phyloP scores from a whole-genome alignment of 1,140 invertebrate genomes.

The Planococcus citri region DNA sequence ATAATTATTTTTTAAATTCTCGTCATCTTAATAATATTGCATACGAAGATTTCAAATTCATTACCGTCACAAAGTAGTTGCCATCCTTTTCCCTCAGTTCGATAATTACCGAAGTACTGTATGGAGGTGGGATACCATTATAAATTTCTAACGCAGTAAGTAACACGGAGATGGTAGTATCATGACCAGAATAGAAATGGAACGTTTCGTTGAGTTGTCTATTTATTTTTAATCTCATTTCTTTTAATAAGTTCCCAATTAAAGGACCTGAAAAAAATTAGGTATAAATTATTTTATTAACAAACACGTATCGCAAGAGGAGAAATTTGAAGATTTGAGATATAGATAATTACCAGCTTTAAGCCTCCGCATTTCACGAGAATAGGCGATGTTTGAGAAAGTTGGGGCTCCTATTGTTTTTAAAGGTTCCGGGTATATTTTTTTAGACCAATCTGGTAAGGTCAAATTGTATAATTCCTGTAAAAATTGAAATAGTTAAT shows the following conservation, averaged over 20 bases:
- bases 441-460: conserved; percentile 19
- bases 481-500: neutral
- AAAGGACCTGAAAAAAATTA: neutral
- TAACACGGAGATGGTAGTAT: conserved; percentile 33
- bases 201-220: neutral
- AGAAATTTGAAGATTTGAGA: too few species aligned
- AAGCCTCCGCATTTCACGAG: conserved; percentile 15
- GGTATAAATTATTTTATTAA: too few species aligned
- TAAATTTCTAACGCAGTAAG: conserved; percentile 40
- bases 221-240: neutral
- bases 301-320: too few species aligned
- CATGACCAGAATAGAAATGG: conserved; percentile 60
- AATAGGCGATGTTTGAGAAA: neutral
- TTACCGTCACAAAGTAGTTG: conserved; percentile 8
- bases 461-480: conserved; percentile 19
- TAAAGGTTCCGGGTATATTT: conserved; percentile 21
- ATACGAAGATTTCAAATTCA: neutral
- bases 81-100: conserved; percentile 28
- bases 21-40: neutral
- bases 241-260: neutral
- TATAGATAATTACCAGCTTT: conserved; percentile 21
- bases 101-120: conserved; percentile 55
- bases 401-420: conserved; percentile 9
- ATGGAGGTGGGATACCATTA: conserved; percentile 58
- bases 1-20: neutral